Conservation (phyloP, 2,113 vertebrate species). For the Xenopus laevis region DNA sequence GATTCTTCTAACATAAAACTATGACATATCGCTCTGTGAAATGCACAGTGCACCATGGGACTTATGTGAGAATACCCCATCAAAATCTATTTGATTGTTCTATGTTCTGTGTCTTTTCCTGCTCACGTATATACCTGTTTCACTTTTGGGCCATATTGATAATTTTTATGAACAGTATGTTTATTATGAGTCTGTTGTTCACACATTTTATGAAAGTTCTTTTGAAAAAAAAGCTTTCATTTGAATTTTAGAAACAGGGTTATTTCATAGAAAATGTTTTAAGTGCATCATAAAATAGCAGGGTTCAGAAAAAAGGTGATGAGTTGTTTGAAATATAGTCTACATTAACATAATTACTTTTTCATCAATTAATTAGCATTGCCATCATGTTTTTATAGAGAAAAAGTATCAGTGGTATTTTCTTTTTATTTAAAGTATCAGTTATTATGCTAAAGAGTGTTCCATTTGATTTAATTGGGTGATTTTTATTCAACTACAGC, state of each 20-base stretch:
- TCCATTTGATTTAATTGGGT: constrained; percentile 35
- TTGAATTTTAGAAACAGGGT: neutral
- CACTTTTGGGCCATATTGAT: too few relatives aligned
- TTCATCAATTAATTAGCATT: constrained; percentile 21
- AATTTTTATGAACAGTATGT: too few relatives aligned
- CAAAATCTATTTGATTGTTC: too few relatives aligned
- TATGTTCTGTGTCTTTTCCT: too few relatives aligned
- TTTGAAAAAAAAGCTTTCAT: neutral
- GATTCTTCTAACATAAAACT: too few relatives aligned
- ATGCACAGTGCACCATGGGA: too few relatives aligned
- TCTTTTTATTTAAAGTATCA: constrained; percentile 7
- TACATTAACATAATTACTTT: constrained; percentile 31
- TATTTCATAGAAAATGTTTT: constrained; percentile 12
- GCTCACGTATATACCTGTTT: too few relatives aligned
- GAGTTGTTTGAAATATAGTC: constrained; percentile 27
- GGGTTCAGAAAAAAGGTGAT: constrained; percentile 21
- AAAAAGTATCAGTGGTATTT: constrained; percentile 17
- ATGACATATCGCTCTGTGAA: too few relatives aligned
- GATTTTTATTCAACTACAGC: constrained; percentile 27
- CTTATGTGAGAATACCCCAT: too few relatives aligned
- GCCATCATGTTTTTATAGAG: too few relatives aligned
- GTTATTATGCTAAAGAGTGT: constrained; percentile 17
- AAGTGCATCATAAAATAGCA: constrained; percentile 20
- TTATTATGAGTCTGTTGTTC: too few relatives aligned
- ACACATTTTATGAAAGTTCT: neutral